phyloP scores from a whole-genome alignment of 2,888 invertebrate species.

The Biston betularia region DNA sequence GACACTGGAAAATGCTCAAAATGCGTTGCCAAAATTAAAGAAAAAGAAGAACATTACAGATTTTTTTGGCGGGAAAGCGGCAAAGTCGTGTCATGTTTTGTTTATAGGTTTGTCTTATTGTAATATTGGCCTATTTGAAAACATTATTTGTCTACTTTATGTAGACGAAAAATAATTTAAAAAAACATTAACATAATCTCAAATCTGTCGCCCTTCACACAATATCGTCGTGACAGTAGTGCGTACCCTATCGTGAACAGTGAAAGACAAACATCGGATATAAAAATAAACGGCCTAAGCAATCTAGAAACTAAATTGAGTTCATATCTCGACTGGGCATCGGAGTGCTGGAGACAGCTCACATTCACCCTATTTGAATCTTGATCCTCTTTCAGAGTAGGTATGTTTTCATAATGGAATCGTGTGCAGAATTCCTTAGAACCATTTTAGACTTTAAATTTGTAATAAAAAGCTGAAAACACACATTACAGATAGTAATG shows the following conservation, averaged over 20 bases:
- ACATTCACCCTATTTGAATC: conserved; percentile 32
- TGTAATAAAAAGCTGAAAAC: no score
- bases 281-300: conserved; percentile 32
- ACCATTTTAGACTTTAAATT: no score
- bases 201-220: not conserved
- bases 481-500: no score
- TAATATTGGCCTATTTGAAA: no score
- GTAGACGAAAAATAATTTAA: not conserved
- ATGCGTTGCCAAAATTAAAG: no score
- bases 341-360: conserved; percentile 33
- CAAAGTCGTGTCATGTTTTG: no score
- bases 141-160: no score
- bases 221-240: conserved; percentile 9
- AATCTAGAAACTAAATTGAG: conserved; percentile 37
- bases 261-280: conserved; percentile 29
- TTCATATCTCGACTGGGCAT: conserved; percentile 38
- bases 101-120: no score
- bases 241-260: conserved; percentile 7
- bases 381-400: conserved; percentile 19
- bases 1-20: no score
- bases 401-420: not conserved
- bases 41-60: no score
- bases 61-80: no score
- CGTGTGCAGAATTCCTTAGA: not conserved
- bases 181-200: not conserved